Evolutionary conservation across 2,113 vertebrate genomes (phyloP).

Genomic region (Myrmecophaga tridactyla): DNA sequence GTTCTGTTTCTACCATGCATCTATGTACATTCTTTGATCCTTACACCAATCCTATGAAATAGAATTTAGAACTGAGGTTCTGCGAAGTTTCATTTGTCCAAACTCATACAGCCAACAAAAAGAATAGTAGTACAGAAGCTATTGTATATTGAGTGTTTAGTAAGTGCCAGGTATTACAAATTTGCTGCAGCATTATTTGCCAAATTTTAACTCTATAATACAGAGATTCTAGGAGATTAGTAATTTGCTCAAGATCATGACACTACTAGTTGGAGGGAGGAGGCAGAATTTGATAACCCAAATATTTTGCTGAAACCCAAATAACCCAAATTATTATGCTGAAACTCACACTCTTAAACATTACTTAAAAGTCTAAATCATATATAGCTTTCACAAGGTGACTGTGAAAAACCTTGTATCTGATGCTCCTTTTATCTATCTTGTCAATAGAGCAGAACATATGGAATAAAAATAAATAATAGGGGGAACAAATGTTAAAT

Average conservation of each 20-base stretch:
- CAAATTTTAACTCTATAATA: constrained; percentile 2
- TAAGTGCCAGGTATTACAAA: not conserved
- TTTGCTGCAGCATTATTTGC: not conserved
- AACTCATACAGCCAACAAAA: not conserved
- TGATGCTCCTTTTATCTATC: too few species aligned
- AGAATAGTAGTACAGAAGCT: not conserved
- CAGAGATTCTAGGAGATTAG: not conserved
- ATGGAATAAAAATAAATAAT: too few species aligned
- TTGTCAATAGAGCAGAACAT: too few species aligned
- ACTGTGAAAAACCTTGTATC: too few species aligned
- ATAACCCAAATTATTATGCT: constrained; percentile 26
- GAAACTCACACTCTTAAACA: constrained; percentile 16
- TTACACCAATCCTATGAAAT: not conserved
- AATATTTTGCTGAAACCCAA: constrained; percentile 28
- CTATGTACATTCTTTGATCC: not conserved
- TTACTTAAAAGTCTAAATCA: not conserved
- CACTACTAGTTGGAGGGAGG: not conserved
- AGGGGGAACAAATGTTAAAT: too few species aligned
- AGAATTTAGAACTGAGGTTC: constrained; percentile 4
- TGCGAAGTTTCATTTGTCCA: not conserved
- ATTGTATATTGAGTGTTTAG: not conserved
- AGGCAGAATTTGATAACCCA: constrained; percentile 7
- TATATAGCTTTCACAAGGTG: too few species aligned
- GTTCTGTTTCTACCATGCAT: constrained; percentile 3
- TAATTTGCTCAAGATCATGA: not conserved